Base-by-base conservation (phyloP, 2,888 invertebrate species). In the Augochlorella aurata region DNA sequence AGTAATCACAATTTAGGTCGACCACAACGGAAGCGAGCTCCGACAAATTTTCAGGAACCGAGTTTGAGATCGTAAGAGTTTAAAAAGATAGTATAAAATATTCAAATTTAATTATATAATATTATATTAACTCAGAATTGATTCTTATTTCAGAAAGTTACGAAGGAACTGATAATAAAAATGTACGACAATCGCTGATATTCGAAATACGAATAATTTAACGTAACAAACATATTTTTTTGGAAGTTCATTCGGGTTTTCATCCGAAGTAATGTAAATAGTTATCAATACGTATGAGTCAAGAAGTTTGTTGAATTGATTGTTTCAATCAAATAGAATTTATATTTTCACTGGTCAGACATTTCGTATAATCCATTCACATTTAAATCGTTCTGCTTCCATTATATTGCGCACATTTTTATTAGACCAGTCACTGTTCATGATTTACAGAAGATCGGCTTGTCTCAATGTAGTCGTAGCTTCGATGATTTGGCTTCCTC, bases 1-100 rank as follows among this genome's bases (percentile, higher is more conserved):
- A 86, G 85, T 70, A 80, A 66, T 38, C 65, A 47, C 45, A 50
- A 81, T 10, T 38, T 75, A 1, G 75, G 47, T 67, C 89, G 93
- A 47, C 92, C 92, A 12, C 90, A 88, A 81, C 88, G 93, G 47
- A 89, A 88, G 47, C 91, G 90, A 81, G 91, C 91, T 21, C 91
- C 92, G 5, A 78, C 52, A 14, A 90, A 84, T 76, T 84, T 93
- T 10, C 84, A 90, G 68, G 93, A 93, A 77, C 93, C 92, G 10
- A 90, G 47, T 67, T 89, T 92, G 63, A 72, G 10, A 54, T 90
- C 79, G 92, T 92, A 70, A 87, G 88, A 81, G 71, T 47, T 49
- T 38, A 18, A 38, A 7, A 38, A 38, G 3, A 38, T 38, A 38
- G 38, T 38, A 38, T 38, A 38, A 2, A 38, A 38, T 38, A 38